Conservation (phyloP, 2,797 vertebrate species). For the Uromys caudimaculatus region DNA sequence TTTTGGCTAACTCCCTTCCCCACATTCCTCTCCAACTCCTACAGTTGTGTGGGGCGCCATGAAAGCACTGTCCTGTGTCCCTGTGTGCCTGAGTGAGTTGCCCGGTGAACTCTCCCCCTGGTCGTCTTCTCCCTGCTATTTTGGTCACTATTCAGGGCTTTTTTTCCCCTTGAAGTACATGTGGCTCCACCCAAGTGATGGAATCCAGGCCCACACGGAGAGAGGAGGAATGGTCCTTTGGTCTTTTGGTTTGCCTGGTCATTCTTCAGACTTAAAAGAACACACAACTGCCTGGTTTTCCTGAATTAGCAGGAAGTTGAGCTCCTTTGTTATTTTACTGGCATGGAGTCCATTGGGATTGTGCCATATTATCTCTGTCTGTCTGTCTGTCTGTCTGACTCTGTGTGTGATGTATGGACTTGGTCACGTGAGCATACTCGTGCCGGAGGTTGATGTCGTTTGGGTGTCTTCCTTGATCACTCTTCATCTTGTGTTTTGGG, state of each 20-base stretch:
- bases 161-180: neutral
- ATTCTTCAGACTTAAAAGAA: neutral
- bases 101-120: neutral
- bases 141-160: neutral
- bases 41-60: neutral
- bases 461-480: neutral
- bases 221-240: neutral
- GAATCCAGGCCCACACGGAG: neutral
- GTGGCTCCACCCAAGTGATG: neutral
- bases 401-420: neutral
- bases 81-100: neutral
- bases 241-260: neutral
- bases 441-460: neutral
- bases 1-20: neutral
- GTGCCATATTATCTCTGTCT: neutral
- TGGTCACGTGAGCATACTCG: neutral
- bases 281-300: neutral
- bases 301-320: neutral
- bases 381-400: neutral
- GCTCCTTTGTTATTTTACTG: neutral
- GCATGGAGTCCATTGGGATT: neutral
- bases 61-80: neutral
- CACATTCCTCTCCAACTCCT: conserved; percentile 41
- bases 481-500: neutral
- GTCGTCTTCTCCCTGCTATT: neutral